These are phyloP conservation scores for Psephotus haematonotus DNA, from an alignment of 2,113 vertebrate species.

Conservation along the genomic window DNA sequence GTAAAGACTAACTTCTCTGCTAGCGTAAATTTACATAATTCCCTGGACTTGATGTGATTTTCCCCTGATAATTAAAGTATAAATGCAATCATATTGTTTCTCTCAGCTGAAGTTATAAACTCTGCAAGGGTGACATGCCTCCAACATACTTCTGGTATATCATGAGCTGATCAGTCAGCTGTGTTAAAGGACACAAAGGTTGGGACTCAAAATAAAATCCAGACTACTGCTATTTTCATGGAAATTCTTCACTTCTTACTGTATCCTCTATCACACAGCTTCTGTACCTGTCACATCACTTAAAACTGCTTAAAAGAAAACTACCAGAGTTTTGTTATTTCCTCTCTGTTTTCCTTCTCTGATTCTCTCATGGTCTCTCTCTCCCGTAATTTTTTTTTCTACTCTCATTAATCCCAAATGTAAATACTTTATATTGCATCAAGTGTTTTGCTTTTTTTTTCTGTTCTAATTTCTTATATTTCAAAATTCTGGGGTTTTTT, in stretches of 20 bases:
- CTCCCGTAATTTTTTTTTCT: not conserved
- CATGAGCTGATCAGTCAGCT: rapidly evolving
- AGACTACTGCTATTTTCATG: not conserved
- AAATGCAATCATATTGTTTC: not conserved
- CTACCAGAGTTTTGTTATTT: not conserved
- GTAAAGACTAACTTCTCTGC: not conserved
- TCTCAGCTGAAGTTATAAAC: not conserved
- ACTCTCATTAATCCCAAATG: not conserved
- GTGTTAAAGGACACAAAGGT: not conserved
- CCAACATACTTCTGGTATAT: not conserved
- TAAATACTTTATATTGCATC: not conserved
- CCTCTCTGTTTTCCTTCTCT: not conserved
- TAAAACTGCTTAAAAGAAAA: not conserved
- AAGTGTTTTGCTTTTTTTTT: not conserved
- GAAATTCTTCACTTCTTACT: not conserved
- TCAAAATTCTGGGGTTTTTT: not conserved
- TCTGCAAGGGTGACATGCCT: not conserved
- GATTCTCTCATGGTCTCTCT: not conserved
- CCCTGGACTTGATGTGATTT: not conserved
- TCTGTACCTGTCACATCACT: not conserved
- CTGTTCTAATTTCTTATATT: not conserved
- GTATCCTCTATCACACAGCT: not conserved
- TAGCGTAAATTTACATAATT: not conserved
- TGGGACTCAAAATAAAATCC: not conserved
- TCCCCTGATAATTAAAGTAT: not conserved